These are phyloP conservation scores for Hydrochoerus hydrochaeris DNA, from an alignment of 2,113 vertebrate genomes.

Conservation along the genomic window DNA sequence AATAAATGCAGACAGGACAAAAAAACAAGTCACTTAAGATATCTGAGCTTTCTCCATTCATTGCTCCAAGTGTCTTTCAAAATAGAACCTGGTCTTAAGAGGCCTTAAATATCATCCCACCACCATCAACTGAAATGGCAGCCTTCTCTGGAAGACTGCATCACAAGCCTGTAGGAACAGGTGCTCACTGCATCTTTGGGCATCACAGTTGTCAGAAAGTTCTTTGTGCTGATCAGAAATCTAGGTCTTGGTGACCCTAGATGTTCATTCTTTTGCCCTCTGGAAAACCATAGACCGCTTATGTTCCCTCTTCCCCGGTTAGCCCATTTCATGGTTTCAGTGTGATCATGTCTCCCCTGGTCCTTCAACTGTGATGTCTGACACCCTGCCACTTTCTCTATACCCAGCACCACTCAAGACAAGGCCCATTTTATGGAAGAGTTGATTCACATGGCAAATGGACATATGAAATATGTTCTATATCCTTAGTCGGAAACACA, in stretches of 20 bases:
- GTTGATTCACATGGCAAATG: background rate
- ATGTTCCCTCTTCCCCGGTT: background rate
- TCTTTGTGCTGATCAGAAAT: background rate
- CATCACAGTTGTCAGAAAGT: background rate
- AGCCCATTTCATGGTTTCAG: background rate
- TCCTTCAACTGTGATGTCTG: background rate
- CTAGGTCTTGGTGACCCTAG: background rate
- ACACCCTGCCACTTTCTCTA: background rate
- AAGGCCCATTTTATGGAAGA: background rate
- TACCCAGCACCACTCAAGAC: background rate
- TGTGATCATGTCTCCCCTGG: background rate
- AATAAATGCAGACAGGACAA: background rate
- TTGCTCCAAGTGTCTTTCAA: background rate
- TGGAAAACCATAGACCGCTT: background rate
- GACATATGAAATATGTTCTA: background rate
- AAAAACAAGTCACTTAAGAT: constrained; percentile 1
- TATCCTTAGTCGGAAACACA: background rate
- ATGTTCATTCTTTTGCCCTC: background rate
- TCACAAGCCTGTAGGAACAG: background rate
- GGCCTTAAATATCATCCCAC: background rate
- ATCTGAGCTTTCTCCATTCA: background rate
- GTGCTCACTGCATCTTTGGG: background rate
- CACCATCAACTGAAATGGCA: background rate
- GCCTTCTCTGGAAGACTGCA: background rate
- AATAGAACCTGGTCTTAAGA: background rate